A percentile compares a stretch with the other conserved stretches of the same genome.
Conservation (phyloP, 1,140 invertebrate genomes). For the Drosophila saltans region DNA sequence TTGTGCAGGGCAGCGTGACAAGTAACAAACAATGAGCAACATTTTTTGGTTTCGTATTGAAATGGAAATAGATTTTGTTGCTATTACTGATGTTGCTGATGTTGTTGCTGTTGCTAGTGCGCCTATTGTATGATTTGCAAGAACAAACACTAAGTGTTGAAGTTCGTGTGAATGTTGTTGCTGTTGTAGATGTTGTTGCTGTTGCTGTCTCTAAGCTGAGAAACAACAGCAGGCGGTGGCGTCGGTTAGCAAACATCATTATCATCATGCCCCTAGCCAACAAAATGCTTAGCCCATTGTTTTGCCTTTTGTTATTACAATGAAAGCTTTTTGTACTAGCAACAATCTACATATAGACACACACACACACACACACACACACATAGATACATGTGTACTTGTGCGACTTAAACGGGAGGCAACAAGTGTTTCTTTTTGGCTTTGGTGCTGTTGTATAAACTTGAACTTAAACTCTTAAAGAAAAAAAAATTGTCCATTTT, state of each 20-base stretch:
- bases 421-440: constrained; percentile 62
- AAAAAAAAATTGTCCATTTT: constrained; percentile 63
- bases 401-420: constrained; percentile 25
- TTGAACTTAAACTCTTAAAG: constrained; percentile 19
- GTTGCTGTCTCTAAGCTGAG: constrained; percentile 8
- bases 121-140: constrained; percentile 57
- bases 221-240: constrained; percentile 39
- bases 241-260: constrained; percentile 63
- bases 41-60: constrained; percentile 63
- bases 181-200: constrained; percentile 30
- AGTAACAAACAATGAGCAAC: constrained; percentile 63
- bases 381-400: neutral
- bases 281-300: constrained; percentile 63
- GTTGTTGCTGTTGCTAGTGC: constrained; percentile 15
- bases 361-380: neutral
- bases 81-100: neutral
- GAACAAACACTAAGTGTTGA: constrained; percentile 59
- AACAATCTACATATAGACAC: constrained; percentile 27
- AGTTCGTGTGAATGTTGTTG: constrained; percentile 69
- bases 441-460: constrained; percentile 11
- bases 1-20: constrained; percentile 75
- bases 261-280: constrained; percentile 52
- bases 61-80: constrained; percentile 71
- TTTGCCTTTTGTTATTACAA: constrained; percentile 73
- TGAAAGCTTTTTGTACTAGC: constrained; percentile 74